These are phyloP conservation scores for Tachina fera DNA, from an alignment of 2,888 invertebrate species.

Conservation along the genomic window DNA sequence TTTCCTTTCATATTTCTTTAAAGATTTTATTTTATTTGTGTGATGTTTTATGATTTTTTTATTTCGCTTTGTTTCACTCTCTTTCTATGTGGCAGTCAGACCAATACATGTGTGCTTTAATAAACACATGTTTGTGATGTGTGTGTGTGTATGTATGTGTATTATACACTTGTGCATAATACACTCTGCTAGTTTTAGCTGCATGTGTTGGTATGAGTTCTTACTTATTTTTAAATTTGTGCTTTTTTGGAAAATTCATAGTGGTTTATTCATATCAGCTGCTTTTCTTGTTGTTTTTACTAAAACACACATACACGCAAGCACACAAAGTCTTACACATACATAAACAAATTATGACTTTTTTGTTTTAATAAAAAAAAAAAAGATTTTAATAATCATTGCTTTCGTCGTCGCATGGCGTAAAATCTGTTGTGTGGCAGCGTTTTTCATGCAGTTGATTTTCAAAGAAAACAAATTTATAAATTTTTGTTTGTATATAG, in stretches of 20 bases:
- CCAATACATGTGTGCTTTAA: too few species aligned
- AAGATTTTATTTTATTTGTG: conserved; percentile 32
- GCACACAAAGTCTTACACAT: conserved; percentile 6
- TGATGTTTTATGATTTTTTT: conserved; percentile 30
- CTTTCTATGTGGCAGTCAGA: not conserved
- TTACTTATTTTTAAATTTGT: conserved; percentile 2
- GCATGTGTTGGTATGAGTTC: conserved; percentile 25
- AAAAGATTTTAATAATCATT: conserved; percentile 70
- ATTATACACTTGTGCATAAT: conserved; percentile 1
- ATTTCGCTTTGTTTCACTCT: conserved; percentile 8
- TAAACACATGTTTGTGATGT: not conserved
- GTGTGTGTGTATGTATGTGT: not conserved
- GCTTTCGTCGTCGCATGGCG: conserved; percentile 33
- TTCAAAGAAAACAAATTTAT: conserved; percentile 43
- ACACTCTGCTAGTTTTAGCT: conserved; percentile 18
- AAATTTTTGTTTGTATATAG: not conserved
- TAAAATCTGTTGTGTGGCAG: conserved; percentile 26
- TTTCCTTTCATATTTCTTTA: conserved; percentile 13
- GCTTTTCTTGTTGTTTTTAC: conserved; percentile 30
- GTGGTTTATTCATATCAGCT: conserved; percentile 70
- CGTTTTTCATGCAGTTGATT: conserved; percentile 51
- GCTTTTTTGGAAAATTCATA: conserved; percentile 61
- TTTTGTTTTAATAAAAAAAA: conserved; percentile 57
- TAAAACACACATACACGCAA: conserved; percentile 3
- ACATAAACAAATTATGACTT: conserved; percentile 66